phyloP scores from a whole-genome alignment of 2,113 vertebrate genomes.

The Lepus europaeus region DNA sequence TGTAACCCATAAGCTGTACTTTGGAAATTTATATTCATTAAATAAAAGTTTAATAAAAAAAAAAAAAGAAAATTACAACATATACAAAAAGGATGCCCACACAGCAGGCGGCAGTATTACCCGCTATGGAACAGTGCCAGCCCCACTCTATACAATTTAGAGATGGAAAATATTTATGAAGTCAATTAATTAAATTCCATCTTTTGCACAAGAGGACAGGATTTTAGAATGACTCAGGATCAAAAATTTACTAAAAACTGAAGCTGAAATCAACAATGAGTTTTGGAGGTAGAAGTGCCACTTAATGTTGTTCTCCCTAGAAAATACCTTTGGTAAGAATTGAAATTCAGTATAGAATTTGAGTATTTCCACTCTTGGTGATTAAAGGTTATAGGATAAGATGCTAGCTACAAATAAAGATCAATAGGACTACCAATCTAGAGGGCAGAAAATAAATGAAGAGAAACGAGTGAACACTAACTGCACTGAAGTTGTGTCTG shows the following conservation, averaged over 20 bases:
- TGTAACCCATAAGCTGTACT: too few species aligned
- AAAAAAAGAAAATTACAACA: neutral
- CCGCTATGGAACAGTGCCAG: too few species aligned
- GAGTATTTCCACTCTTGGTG: conserved; percentile 64
- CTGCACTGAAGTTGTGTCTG: conserved; percentile 17
- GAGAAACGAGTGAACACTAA: conserved; percentile 37
- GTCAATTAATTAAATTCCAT: neutral
- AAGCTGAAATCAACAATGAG: conserved; percentile 36
- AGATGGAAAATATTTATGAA: neutral
- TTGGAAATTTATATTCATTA: too few species aligned
- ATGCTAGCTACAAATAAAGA: conserved; percentile 43
- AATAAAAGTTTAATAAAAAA: too few species aligned
- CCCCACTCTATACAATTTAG: neutral
- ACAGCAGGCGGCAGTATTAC: too few species aligned
- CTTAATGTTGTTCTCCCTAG: conserved; percentile 48
- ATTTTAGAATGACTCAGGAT: neutral
- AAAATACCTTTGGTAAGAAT: conserved; percentile 47
- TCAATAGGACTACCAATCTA: conserved; percentile 53
- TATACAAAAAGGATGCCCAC: neutral
- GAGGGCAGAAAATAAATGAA: conserved; percentile 58
- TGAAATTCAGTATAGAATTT: conserved; percentile 72
- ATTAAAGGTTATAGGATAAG: conserved; percentile 77
- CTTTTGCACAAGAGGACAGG: neutral
- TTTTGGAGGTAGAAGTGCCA: neutral
- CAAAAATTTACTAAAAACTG: neutral